Evolutionary conservation across 2,888 invertebrate species (phyloP), one percentile per base, ranked within the genome.

Genomic region (Amblyjoppa fuscipennis): DNA sequence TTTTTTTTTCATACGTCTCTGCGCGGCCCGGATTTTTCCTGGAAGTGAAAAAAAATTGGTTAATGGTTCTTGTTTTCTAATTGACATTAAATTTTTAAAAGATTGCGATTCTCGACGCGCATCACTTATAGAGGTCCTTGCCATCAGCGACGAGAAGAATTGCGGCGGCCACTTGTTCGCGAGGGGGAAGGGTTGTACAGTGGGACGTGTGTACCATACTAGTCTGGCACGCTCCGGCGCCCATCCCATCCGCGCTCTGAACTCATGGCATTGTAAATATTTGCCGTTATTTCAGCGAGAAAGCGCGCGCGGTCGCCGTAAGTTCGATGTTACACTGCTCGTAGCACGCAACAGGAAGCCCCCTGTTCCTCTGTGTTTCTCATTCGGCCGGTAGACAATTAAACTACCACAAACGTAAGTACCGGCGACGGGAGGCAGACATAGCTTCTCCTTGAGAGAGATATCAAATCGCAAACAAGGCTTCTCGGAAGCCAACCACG

Each of bases 251-350:
- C 45, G 13, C 45, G 45, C 45, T 49, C 45, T 16, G 45, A 16
- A 49, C 45, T 13, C 45, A 49, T 49, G 77, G 70, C 68, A 76
- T 86, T 85, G 89, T 89, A 88, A 89, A 89, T 89, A 89, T 89
- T 89, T 89, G 89, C 89, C 88, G 86, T 89, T 88, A 87, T 88
- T 88, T 85, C 85, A 80, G 51, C 87, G 89, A 80, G 89, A 83
- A 79, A 79, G 70, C 85, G 77, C 70, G 53, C 74, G 78, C 75
- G 70, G 31, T 64, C 34, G 74, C 53, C 41, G 7, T 74, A 71
- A 59, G 74, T 82, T 76, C 75, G 49, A 77, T 73, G 53, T 38
- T 38, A 59, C 9, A 61, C 13, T 13, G 51, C 16, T 51, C 25
- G 38, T 28, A 7, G 45, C 84, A 84, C 77, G 84, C 81, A 84